Evolutionary conservation across 30 jellyfish, hydroid and myxozoan genomes (phyloP), one percentile per base, ranked within the genome.

Genomic region (Hydractinia symbiolongicarpus): DNA sequence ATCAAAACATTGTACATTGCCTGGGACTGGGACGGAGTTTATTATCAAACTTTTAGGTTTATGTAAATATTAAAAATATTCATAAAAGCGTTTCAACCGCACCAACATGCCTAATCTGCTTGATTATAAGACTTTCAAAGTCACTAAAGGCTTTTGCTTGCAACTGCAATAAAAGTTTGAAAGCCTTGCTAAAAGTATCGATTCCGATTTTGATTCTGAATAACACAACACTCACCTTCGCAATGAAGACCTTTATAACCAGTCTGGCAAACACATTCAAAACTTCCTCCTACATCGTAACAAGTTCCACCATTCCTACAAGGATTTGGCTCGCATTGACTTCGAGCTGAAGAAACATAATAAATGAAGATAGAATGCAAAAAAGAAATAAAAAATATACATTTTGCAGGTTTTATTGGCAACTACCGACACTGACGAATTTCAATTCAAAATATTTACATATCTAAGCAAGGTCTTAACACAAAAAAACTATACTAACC

Each of bases 261-360:
- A 51, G 99, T 93, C 87, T 88, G 96, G 62, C 99, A 93, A 52
- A 93, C 96, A 73, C 99, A 93, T 80, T 93, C 99, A 53, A 93
- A 93, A 55, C 95, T 83, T 0, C 99, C 99, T 8, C 99, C 99
- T 15, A 88, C 99, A 82, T 93, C 99, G 64, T 93, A 93, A 51
- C 99, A 93, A 6, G 99, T 93, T 13, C 99, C 99, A 10, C 99
- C 96, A 66, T 93, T 93, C 17, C 96, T 69, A 72, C 99, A 93
- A 1, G 99, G 99, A 49, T 77, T 83, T 0, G 99, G 99, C 53
- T 93, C 99, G 73, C 99, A 93, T 69, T 93, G 99, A 56, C 96
- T 87, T 55, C 99, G 99, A 44, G 99, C 99, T 93, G 66, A 14
- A 50, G 61, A 54, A 54, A 71, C 40, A 58, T 17, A 9, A 60